Evolutionary conservation across 2,797 vertebrate species (phyloP).

Genomic region (Syndactyla subalaris): DNA sequence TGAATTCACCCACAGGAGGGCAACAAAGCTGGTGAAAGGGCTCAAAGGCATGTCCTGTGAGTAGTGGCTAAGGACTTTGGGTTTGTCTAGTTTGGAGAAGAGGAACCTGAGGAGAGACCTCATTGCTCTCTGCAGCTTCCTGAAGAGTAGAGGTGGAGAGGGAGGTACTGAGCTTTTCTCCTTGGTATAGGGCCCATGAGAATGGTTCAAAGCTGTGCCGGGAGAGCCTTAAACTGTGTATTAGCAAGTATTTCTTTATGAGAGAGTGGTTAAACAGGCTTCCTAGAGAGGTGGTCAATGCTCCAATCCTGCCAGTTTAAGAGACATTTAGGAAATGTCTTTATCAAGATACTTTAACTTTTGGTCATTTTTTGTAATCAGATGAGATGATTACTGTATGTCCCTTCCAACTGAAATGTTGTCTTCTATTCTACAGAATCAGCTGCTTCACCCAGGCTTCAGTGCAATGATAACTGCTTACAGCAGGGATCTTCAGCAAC

Average conservation of each 20-base stretch:
- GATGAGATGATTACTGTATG: not conserved
- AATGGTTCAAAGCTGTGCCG: not conserved
- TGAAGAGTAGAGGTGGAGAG: not conserved
- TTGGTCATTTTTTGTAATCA: not conserved
- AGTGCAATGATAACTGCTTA: not conserved
- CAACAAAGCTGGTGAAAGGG: not conserved
- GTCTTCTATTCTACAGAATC: not conserved
- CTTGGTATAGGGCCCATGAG: too few relatives aligned
- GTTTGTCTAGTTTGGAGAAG: not conserved
- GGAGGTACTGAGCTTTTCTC: not conserved
- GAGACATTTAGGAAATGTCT: not conserved
- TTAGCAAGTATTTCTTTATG: not conserved
- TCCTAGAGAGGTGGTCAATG: not conserved
- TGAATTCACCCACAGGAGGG: not conserved
- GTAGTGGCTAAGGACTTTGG: rapidly evolving
- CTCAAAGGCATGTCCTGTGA: not conserved
- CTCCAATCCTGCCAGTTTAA: not conserved
- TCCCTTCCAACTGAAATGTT: not conserved
- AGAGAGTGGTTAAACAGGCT: not conserved
- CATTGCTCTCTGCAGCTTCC: not conserved
- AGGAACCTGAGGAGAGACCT: not conserved
- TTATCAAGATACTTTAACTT: not conserved
- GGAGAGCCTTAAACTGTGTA: not conserved
- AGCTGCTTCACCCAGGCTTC: not conserved
- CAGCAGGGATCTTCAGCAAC: not conserved